Evolutionary conservation across 2,888 invertebrate species (phyloP), one percentile per base, ranked within the genome.

Genomic region (Leptodirus hochenwartii): DNA sequence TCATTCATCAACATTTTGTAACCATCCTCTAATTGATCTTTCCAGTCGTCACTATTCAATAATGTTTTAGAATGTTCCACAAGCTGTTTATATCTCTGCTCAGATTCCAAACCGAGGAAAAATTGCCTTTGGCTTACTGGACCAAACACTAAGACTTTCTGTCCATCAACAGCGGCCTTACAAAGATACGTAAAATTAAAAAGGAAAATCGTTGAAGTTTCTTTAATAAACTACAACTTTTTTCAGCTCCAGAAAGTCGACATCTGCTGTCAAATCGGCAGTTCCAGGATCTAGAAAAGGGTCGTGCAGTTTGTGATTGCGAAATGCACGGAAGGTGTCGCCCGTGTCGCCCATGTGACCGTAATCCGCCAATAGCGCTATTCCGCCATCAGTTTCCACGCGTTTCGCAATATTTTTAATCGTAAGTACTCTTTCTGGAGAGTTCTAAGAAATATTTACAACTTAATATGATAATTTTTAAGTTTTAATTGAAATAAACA

Each of bases 211-310:
- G 8, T 10, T 8, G 8, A n/a, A n/a, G n/a, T n/a, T n/a, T n/a
- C n/a, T n/a, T n/a, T n/a, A n/a, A n/a, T n/a, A n/a, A n/a, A n/a
- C n/a, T n/a, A n/a, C n/a, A 14, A 50, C 51, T 38, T 48, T 41
- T 41, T 41, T 44, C 8, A 54, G 37, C 13, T 39, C 25, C 4
- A 67, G 62, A 55, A 98, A 99, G 55, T 99, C 91, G 0, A 99
- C 95, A 58, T 99, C 98, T 4, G 93, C 91, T 3, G 98, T 98
- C n/a, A 98, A 59, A 58, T 98, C 98, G 4, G 84, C 78, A n/a
- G 61, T 58, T 2, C 98, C 98, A 0, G 91, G 90, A 17, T 74
- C 67, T 12, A 67, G 51, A 22, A 98, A 56, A 0, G 93, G 90
- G 53, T 96, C 74, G 37, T 82, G 80, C 26, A 87, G 64, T 47